phyloP scores from a whole-genome alignment of 2,888 invertebrate species.

The Hyposoter didymator region DNA sequence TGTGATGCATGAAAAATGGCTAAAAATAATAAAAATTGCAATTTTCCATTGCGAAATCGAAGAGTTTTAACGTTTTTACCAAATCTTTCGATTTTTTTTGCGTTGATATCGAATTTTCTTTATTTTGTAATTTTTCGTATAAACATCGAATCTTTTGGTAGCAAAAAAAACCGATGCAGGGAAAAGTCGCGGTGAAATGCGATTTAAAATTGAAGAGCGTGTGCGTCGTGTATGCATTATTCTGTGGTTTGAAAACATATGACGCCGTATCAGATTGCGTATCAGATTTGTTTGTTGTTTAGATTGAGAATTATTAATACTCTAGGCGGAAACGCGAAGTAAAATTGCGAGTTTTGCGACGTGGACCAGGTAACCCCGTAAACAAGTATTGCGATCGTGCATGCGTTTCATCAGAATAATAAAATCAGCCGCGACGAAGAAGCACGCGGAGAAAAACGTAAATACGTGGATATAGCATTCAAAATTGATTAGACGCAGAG shows the following conservation, averaged over 20 bases:
- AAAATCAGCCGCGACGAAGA: neutral
- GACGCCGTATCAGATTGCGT: neutral
- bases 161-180: too few relatives aligned
- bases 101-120: neutral
- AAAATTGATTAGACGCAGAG: neutral
- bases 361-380: neutral
- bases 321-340: neutral
- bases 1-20: neutral
- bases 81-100: too few relatives aligned
- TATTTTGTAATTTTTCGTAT: neutral
- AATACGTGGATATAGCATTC: neutral
- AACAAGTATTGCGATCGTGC: neutral
- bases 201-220: too few relatives aligned
- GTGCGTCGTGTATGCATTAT: neutral
- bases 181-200: too few relatives aligned
- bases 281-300: neutral
- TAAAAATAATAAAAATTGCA: neutral
- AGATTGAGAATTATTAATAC: constrained; percentile 1
- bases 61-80: too few relatives aligned
- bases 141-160: too few relatives aligned
- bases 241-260: neutral
- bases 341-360: neutral
- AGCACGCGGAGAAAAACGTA: neutral
- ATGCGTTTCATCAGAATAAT: neutral
- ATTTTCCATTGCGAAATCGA: neutral